Evolutionary conservation across 2,888 invertebrate genomes (phyloP), one percentile per base, ranked within the genome.

Genomic region (Mystacides longicornis): DNA sequence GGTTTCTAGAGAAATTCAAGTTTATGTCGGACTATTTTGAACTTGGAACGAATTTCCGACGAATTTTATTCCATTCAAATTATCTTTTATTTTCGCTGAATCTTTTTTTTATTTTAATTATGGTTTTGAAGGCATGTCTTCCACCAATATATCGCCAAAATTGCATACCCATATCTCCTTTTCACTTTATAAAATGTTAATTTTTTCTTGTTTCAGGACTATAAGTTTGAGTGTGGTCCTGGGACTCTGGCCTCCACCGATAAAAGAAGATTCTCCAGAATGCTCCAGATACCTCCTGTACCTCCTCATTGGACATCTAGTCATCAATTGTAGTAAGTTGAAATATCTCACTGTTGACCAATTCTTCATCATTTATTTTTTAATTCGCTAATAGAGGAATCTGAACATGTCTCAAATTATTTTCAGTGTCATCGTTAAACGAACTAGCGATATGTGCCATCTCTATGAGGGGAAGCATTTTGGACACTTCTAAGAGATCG

Each of bases 401-500:
- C 14, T 31, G n/a, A n/a, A n/a, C n/a, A n/a, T n/a, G n/a, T n/a
- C n/a, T n/a, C n/a, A n/a, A n/a, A n/a, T n/a, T n/a, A n/a, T n/a
- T n/a, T n/a, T 45, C 64, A 73, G 79, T 73, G 63, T 81, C 81
- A 58, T 77, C 83, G 74, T 69, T 82, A 60, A 74, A 86, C 63
- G 91, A 91, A 71, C 74, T 82, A 59, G 78, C 80, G 64, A 85
- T 90, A 64, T 86, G 86, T 66, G 75, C 83, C 65, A 80, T 89
- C 61, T 87, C 89, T 60, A 82, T 88, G 73, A 77, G 87, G 61
- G 91, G 91, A 57, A 85, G 87, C 67, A 90, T 91, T 64, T 76
- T 91, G 64, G 84, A 89, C 67, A 83, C 85, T n/a, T 78, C 80
- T 43, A 83, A 84, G 11, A 76, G 91, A 56, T 77, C 82, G 63